Evolutionary conservation across 2,888 invertebrate genomes (phyloP), one percentile per base, ranked within the genome.

Genomic region (Ormyrus nitidulus): DNA sequence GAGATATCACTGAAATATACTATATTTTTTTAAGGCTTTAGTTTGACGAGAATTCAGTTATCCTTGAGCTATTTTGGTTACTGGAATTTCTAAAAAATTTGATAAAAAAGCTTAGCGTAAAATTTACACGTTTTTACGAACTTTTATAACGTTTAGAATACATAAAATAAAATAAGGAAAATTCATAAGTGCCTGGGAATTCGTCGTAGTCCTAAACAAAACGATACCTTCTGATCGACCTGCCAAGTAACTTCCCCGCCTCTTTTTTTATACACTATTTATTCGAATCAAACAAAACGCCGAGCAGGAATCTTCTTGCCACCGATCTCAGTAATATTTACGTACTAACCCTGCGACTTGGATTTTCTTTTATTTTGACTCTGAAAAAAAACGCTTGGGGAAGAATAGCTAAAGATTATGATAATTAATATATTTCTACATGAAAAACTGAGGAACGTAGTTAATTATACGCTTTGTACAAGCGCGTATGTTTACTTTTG

Each of bases 251-350:
- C 64, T 58, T 53, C 44, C 8, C 9, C 46, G 56, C 13, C 48
- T 11, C n/a, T 46, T 9, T 46, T 13, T 76, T 59, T 19, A 49
- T 46, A 58, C 61, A 61, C 66, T 69, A 72, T 74, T 70, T 79
- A 77, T 77, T 79, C 46, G 62, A 83, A 83, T 75, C 79, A 77
- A 81, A 68, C 34, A 58, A 51, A 82, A 86, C 83, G 84, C 81
- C 86, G 85, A 87, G 85, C 86, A 86, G 85, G 87, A 87, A 76
- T 56, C n/a, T 70, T 85, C 83, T 86, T 85, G 86, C 85, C 85
- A 87, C 85, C 86, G 89, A 89, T 89, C 88, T 89, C 88, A 89
- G 84, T 87, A 81, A 79, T 79, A 73, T 61, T 69, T 81, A 84
- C 86, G 46, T 85, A 86, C 86, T 87, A 85, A 65, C 53, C 19